Conservation (phyloP, 1,140 invertebrate species). For the Meloidogyne floridensis region DNA sequence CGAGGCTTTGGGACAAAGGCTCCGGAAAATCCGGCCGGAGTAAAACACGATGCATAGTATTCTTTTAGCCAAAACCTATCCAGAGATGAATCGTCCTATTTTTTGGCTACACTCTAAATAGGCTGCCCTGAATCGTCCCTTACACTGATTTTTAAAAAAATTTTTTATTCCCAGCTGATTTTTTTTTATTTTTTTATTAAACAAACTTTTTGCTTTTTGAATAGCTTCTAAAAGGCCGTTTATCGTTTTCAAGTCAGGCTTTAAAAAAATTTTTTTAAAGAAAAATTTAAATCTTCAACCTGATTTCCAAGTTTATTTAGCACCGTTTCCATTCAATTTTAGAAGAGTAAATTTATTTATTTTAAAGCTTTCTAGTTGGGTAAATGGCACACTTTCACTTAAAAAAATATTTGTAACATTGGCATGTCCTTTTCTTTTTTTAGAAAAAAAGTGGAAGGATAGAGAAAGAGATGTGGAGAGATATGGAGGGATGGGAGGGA, state of each 20-base stretch:
- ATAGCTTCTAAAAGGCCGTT: slow-evolving; percentile 26
- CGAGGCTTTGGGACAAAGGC: too few relatives aligned
- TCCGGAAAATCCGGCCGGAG: too few relatives aligned
- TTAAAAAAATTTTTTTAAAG: not conserved
- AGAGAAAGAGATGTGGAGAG: not conserved
- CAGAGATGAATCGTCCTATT: too few relatives aligned
- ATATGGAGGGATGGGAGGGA: not conserved
- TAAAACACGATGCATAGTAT: too few relatives aligned
- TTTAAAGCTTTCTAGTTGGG: not conserved
- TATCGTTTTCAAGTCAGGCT: slow-evolving; percentile 22
- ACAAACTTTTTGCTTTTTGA: slow-evolving; percentile 28
- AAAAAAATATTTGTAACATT: slow-evolving; percentile 4
- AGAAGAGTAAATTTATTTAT: not conserved
- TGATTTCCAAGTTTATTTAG: slow-evolving; percentile 32
- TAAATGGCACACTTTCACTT: not conserved
- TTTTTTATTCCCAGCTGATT: slow-evolving; percentile 6
- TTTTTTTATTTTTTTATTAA: not conserved
- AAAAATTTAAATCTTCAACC: not conserved
- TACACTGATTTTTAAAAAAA: not conserved
- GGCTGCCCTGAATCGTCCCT: not conserved
- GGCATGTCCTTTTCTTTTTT: not conserved
- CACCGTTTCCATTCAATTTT: slow-evolving; percentile 17
- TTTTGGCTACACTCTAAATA: too few relatives aligned
- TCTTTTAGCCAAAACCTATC: too few relatives aligned
- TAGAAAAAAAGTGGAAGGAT: not conserved